These are phyloP conservation scores for Metridium senile DNA, from an alignment of 92 coral and sea anemone genomes.

Conservation along the genomic window DNA sequence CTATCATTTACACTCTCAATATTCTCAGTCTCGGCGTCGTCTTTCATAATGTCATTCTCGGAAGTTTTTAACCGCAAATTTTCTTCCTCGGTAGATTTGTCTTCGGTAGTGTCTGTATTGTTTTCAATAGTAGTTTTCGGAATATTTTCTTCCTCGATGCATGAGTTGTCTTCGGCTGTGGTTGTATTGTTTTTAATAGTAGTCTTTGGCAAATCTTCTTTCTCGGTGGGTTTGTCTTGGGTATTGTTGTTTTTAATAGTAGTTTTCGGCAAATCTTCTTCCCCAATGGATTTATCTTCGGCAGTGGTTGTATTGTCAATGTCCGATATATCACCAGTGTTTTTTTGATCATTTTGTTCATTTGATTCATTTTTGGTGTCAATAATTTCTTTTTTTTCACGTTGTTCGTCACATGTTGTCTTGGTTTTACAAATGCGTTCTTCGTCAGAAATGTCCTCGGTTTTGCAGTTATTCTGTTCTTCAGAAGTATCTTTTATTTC, in stretches of 20 bases:
- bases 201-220: too few relatives aligned
- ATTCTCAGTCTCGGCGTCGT: neutral
- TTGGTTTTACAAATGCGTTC: neutral
- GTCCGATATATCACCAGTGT: too few relatives aligned
- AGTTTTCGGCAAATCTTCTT: too few relatives aligned
- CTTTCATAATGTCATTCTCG: neutral
- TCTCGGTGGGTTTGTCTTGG: too few relatives aligned
- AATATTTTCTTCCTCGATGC: too few relatives aligned
- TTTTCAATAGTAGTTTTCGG: too few relatives aligned
- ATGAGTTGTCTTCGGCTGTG: too few relatives aligned
- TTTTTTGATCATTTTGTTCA: neutral
- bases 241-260: too few relatives aligned
- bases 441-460: neutral
- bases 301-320: too few relatives aligned
- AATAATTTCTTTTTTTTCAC: neutral
- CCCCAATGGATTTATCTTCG: too few relatives aligned
- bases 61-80: too few relatives aligned
- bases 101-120: neutral
- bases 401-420: neutral
- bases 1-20: neutral
- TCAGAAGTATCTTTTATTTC: neutral
- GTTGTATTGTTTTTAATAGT: too few relatives aligned
- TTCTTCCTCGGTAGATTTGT: neutral
- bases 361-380: neutral
- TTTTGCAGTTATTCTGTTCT: neutral